phyloP scores from a whole-genome alignment of 1,140 invertebrate genomes.

The Papilio glaucus region DNA sequence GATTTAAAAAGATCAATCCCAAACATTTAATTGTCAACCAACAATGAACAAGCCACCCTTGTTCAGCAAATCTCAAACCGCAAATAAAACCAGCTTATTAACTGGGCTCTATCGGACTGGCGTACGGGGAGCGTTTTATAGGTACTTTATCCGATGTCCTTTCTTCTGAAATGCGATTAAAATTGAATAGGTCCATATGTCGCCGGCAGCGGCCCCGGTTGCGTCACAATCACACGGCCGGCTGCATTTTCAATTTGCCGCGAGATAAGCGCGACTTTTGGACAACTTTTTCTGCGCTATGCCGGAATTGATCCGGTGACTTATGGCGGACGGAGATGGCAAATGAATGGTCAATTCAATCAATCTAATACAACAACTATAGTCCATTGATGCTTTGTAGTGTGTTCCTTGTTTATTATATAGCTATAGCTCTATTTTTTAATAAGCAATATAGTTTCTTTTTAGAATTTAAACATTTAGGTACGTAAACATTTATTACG shows the following conservation, averaged over 20 bases:
- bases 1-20: conserved; percentile 76
- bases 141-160: conserved; percentile 78
- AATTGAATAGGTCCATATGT: conserved; percentile 82
- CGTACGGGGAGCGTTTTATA: conserved; percentile 71
- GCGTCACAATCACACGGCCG: conserved; percentile 80
- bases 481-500: no score
- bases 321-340: conserved; percentile 69
- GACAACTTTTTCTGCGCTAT: conserved; percentile 76
- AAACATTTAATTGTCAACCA: conserved; percentile 72
- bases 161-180: conserved; percentile 83
- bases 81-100: conserved; percentile 79
- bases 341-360: conserved; percentile 74
- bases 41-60: conserved; percentile 65
- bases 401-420: background rate
- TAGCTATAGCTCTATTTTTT: no score
- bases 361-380: conserved; percentile 54
- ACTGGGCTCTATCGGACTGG: conserved; percentile 62
- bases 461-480: no score
- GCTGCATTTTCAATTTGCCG: conserved; percentile 81
- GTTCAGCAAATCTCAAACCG: conserved; percentile 76
- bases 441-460: no score
- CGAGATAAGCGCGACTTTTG: conserved; percentile 79
- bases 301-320: conserved; percentile 79
- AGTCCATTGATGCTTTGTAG: background rate
- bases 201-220: conserved; percentile 66